Evolutionary conservation across 2,797 vertebrate species (phyloP).

Genomic region (Telmatherina bonti): DNA sequence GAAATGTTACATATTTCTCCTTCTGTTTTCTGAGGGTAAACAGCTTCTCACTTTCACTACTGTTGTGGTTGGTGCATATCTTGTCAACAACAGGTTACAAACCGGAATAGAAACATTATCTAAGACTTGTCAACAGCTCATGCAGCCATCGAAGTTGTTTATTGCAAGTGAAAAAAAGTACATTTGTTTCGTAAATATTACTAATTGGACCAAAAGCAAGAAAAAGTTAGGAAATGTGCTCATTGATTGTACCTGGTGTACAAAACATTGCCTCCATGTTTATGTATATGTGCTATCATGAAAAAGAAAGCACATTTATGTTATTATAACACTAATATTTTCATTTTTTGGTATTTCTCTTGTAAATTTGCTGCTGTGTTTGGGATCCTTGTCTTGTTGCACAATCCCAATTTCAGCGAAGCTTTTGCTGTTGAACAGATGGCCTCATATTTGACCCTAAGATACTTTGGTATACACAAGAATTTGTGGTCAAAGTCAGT

Average conservation of each 20-base stretch:
- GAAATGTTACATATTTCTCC: neutral
- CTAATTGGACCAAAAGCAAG: neutral
- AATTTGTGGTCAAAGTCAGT: too few relatives aligned
- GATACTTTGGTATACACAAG: too few relatives aligned
- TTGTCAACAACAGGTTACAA: neutral
- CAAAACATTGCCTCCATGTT: too few relatives aligned
- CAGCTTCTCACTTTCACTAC: conserved; percentile 38
- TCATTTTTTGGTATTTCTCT: neutral
- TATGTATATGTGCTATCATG: too few relatives aligned
- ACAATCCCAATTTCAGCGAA: too few relatives aligned
- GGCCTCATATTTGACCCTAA: too few relatives aligned
- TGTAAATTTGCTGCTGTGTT: neutral
- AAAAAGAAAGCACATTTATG: too few relatives aligned
- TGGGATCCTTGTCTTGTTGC: too few relatives aligned
- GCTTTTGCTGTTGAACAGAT: too few relatives aligned
- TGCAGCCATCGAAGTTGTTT: conserved; percentile 10
- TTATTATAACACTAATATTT: too few relatives aligned
- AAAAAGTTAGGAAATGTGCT: too few relatives aligned
- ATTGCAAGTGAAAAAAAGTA: neutral
- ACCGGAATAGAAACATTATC: conserved; percentile 43
- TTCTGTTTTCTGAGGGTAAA: conserved; percentile 1
- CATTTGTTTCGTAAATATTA: neutral
- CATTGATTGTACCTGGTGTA: too few relatives aligned
- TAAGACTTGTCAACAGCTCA: neutral
- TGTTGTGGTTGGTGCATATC: neutral